These are phyloP conservation scores for Cryptoblepharus egeriae DNA, from an alignment of 2,797 vertebrate genomes.

Conservation along the genomic window DNA sequence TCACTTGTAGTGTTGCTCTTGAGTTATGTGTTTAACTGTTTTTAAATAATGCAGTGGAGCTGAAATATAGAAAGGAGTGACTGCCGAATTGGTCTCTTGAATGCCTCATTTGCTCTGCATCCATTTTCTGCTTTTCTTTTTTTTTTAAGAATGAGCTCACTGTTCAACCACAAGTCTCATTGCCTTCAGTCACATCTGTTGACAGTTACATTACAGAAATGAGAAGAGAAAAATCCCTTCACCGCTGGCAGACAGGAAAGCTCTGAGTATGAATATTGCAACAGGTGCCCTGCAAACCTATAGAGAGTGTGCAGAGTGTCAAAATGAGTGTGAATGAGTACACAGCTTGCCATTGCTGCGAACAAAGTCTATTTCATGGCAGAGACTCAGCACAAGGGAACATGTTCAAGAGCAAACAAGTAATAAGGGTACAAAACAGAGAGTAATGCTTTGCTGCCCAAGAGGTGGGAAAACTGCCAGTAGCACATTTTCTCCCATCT, in stretches of 20 bases:
- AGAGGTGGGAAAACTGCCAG: conserved; percentile 40
- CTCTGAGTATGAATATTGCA: conserved; percentile 59
- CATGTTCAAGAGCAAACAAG: conserved; percentile 53
- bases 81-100: not conserved
- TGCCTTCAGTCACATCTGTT: conserved; percentile 63
- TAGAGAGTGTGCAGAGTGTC: conserved; percentile 54
- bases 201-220: conserved; percentile 53
- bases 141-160: conserved; percentile 17
- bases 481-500: conserved; percentile 42
- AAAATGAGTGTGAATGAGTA: conserved; percentile 51
- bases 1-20: not conserved
- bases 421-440: conserved; percentile 47
- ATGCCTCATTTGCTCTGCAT: not conserved
- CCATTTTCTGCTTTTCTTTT: accelerated
- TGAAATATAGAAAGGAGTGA: not conserved
- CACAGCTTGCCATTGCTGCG: conserved; percentile 54
- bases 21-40: not conserved
- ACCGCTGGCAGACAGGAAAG: conserved; percentile 32
- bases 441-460: conserved; percentile 33
- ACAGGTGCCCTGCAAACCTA: conserved; percentile 53
- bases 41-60: conserved; percentile 11
- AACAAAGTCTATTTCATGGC: conserved; percentile 59
- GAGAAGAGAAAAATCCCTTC: conserved; percentile 32
- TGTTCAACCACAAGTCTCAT: conserved; percentile 22
- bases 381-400: conserved; percentile 53